phyloP scores from a whole-genome alignment of 1,140 invertebrate genomes.

The Bombus pascuorum region DNA sequence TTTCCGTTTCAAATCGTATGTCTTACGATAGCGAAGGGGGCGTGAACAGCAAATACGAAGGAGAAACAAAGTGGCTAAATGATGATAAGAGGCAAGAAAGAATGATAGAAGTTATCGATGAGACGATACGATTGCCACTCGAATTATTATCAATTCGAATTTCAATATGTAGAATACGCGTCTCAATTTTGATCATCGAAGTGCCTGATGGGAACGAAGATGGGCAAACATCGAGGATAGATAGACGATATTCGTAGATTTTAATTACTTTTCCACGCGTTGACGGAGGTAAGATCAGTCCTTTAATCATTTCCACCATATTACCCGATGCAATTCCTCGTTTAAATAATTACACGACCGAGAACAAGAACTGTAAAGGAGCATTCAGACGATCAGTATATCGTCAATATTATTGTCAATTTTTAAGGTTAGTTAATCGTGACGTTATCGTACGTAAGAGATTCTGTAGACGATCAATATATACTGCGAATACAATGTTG shows the following conservation, averaged over 20 bases:
- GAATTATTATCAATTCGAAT: conserved; percentile 31
- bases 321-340: background rate
- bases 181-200: background rate
- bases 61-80: background rate
- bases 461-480: too few species aligned
- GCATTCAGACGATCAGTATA: too few species aligned
- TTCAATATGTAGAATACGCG: background rate
- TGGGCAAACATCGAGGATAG: background rate
- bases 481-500: too few species aligned
- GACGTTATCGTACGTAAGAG: too few species aligned
- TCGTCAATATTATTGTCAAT: too few species aligned
- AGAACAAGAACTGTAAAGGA: background rate
- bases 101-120: conserved; percentile 9
- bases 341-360: background rate
- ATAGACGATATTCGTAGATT: background rate
- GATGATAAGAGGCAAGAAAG: conserved; percentile 13
- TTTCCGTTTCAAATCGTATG: conserved; percentile 3
- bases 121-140: conserved; percentile 30
- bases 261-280: background rate
- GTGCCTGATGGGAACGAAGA: background rate
- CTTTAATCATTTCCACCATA: conserved; percentile 1
- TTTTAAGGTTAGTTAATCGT: too few species aligned
- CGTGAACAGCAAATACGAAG: conserved; percentile 1
- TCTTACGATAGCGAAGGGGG: conserved; percentile 11
- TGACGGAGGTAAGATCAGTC: conserved; percentile 16